These are phyloP conservation scores for Cardinalis cardinalis DNA, from an alignment of 2,113 vertebrate species.

Conservation along the genomic window DNA sequence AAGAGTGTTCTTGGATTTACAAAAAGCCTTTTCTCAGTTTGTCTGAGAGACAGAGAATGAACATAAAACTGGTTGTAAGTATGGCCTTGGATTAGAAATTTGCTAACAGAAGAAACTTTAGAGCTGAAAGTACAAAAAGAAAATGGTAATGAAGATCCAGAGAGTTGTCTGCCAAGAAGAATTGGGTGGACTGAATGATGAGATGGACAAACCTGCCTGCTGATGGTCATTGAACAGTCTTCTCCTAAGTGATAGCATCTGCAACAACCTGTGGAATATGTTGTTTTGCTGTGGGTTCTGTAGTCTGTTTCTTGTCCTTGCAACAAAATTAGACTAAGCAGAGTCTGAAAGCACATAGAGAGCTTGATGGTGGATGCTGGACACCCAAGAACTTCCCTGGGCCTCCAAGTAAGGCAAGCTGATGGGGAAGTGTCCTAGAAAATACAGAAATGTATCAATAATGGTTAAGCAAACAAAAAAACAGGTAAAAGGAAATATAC, in stretches of 20 bases:
- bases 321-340: background rate
- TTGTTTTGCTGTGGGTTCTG: background rate
- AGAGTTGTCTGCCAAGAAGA: background rate
- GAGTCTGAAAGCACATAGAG: background rate
- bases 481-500: accelerated
- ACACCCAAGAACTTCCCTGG: background rate
- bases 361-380: background rate
- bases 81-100: background rate
- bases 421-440: background rate
- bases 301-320: background rate
- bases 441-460: background rate
- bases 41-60: background rate
- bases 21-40: background rate
- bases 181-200: background rate
- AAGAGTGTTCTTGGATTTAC: background rate
- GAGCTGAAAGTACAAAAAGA: background rate
- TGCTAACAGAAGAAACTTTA: background rate
- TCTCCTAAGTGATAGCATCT: background rate
- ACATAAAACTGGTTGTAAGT: background rate
- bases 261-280: background rate
- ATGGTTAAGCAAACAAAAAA: background rate
- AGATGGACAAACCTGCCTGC: background rate
- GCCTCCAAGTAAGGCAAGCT: background rate
- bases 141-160: background rate
- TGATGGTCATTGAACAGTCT: background rate